Percentiles rank a stretch among this genome's conserved stretches.
Conservation (phyloP, 1,140 invertebrate genomes). For the Lamellibrachia luymesi region DNA sequence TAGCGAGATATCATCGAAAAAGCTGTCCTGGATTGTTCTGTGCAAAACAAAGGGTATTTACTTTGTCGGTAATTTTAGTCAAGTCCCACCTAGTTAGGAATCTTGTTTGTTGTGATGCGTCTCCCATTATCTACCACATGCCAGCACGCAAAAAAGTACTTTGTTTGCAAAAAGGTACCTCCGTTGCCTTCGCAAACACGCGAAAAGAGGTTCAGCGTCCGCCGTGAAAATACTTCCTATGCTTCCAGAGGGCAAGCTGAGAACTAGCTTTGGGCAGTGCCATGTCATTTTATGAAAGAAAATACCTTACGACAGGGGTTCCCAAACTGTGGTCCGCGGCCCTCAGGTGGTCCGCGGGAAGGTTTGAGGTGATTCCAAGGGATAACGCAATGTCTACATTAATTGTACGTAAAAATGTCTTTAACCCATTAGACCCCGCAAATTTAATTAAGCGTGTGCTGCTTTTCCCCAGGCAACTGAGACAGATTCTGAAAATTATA, state of each 20-base stretch:
- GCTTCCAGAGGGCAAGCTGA: neutral
- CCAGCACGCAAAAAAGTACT: neutral
- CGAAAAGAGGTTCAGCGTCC: neutral
- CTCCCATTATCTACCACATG: neutral
- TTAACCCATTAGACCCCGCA: too few species aligned
- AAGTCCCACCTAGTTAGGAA: neutral
- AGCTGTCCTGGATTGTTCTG: conserved; percentile 15
- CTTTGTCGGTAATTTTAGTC: neutral
- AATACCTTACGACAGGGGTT: too few species aligned
- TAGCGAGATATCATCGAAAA: conserved; percentile 26
- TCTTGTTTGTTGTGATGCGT: neutral
- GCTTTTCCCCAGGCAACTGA: too few species aligned
- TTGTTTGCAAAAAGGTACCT: neutral
- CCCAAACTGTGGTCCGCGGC: too few species aligned
- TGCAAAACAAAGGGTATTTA: conserved; percentile 3
- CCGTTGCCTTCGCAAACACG: conserved; percentile 23
- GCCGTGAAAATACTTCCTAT: neutral
- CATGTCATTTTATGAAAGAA: too few species aligned
- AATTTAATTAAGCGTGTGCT: too few species aligned
- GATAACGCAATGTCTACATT: too few species aligned
- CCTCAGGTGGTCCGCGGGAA: too few species aligned
- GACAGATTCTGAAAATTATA: too few species aligned
- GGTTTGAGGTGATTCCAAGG: too few species aligned
- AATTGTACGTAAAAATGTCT: too few species aligned
- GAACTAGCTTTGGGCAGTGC: neutral